These are phyloP conservation scores for Pegea sp. DNA, from an alignment of 23 tunicate genomes.

Conservation along the genomic window DNA sequence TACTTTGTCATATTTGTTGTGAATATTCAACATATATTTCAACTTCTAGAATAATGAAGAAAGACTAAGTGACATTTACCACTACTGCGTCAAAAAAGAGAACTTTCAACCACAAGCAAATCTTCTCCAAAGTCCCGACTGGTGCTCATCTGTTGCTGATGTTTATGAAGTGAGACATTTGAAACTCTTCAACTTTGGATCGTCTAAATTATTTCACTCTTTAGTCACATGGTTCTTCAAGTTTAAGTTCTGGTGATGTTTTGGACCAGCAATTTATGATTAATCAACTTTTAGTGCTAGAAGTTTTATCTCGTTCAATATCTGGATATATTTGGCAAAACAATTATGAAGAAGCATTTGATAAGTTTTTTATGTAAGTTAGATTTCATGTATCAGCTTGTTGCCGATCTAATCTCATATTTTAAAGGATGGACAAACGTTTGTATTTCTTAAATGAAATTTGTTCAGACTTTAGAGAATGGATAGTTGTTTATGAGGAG, in stretches of 20 bases:
- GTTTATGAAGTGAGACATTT: constrained; percentile 17
- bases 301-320: constrained; percentile 24
- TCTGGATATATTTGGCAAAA: constrained; percentile 17
- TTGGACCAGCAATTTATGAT: background rate
- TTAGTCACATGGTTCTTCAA: background rate
- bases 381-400: background rate
- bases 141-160: constrained; percentile 28
- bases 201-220: background rate
- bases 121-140: constrained; percentile 15
- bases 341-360: constrained; percentile 24
- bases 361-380: constrained; percentile 24
- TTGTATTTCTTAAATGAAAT: background rate
- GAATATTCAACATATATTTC: background rate
- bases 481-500: constrained; percentile 34
- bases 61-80: constrained; percentile 21
- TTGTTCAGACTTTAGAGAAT: constrained; percentile 2
- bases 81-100: constrained; percentile 17
- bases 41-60: background rate
- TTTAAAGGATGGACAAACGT: background rate
- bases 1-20: background rate
- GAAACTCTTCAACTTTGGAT: background rate
- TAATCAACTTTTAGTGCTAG: constrained; percentile 15
- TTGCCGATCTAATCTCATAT: background rate
- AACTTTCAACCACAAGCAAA: constrained; percentile 3
- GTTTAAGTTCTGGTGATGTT: background rate